Base-by-base conservation (phyloP, 1,140 invertebrate genomes). In the Rhynchophorus ferrugineus region DNA sequence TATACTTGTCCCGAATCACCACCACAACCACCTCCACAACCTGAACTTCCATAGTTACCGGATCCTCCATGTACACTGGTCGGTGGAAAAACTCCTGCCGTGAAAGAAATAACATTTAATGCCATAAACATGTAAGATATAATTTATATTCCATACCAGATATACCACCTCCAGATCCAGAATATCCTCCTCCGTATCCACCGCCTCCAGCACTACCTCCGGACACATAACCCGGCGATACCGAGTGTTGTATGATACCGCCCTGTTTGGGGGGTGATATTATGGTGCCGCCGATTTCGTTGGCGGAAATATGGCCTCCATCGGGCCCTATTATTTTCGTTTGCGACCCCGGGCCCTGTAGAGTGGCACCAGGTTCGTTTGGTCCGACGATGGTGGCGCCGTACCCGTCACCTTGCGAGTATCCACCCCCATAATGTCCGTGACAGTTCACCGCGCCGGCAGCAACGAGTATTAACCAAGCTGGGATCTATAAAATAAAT, bases 381-480 rank as follows among this genome's bases (percentile, higher is more conserved):
- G 65, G 63, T 13, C 63, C 65, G 13, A 62, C 58, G 8, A 67
- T 20, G 13, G 52, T 50, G 24, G 54, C 58, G 1, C 41, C 54
- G 6, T 44, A 7, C 52, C 57, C 37, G 11, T 46, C 24, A 7
- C 49, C 49, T 22, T 16, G 14, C 13, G 34, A 6, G 20, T 42
- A 14, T 13, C 22, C 33, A 2, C 44, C 44, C 5, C 44, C 9
- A 37, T 38, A 42, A 20, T 44, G 22, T 34, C 36, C 21, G 18
- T 13, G 35, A 34, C 46, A 22, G 11, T 33, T 39, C 13, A 20
- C 44, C 9, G 14, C 22, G 2, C 11, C 8, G 17, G 16, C 8
- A 24, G 19, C 16, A 20, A 51, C 6, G 11, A 35, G 3, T 11
- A 44, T 34, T 36, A 50, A 42, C 29, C 38, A 19, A 17, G 44